Conservation (phyloP, 2,888 invertebrate species). For the Cerceris rybyensis region DNA sequence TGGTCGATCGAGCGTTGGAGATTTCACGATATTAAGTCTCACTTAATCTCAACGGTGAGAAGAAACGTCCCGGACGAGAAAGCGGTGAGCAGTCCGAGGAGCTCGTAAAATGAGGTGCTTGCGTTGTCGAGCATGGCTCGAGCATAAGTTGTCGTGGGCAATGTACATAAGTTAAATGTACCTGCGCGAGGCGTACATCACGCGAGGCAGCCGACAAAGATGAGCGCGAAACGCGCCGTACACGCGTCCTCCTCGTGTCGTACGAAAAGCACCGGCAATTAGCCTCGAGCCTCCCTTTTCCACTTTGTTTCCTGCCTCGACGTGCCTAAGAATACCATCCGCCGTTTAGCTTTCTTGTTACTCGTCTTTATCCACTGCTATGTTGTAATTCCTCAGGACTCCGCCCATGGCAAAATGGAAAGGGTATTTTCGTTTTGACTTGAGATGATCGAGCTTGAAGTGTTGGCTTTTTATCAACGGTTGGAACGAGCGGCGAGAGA, state of each 20-base stretch:
- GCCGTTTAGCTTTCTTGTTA: constrained; percentile 15
- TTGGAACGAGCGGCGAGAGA: too few relatives aligned
- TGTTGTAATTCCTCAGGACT: constrained; percentile 9
- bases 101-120: constrained; percentile 48
- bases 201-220: constrained; percentile 41
- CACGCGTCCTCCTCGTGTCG: constrained; percentile 21
- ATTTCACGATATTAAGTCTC: constrained; percentile 40
- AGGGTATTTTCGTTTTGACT: too few relatives aligned
- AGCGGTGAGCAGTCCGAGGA: constrained; percentile 35
- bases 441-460: too few relatives aligned
- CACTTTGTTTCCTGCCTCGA: constrained; percentile 28
- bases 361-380: not conserved
- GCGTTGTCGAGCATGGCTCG: constrained; percentile 42
- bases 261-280: constrained; percentile 52
- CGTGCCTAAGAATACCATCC: not conserved
- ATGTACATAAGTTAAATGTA: constrained; percentile 52
- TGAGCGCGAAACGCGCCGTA: constrained; percentile 10
- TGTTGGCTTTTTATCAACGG: too few relatives aligned
- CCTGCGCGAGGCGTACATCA: constrained; percentile 43
- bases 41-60: constrained; percentile 25
- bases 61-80: constrained; percentile 34
- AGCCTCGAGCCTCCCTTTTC: constrained; percentile 30
- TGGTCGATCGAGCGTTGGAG: not conserved
- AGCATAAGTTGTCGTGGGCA: constrained; percentile 42
- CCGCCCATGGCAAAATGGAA: too few relatives aligned